Evolutionary conservation across 2,888 invertebrate genomes (phyloP), one percentile per base, ranked within the genome.

Genomic region (Drosophila picticornis): DNA sequence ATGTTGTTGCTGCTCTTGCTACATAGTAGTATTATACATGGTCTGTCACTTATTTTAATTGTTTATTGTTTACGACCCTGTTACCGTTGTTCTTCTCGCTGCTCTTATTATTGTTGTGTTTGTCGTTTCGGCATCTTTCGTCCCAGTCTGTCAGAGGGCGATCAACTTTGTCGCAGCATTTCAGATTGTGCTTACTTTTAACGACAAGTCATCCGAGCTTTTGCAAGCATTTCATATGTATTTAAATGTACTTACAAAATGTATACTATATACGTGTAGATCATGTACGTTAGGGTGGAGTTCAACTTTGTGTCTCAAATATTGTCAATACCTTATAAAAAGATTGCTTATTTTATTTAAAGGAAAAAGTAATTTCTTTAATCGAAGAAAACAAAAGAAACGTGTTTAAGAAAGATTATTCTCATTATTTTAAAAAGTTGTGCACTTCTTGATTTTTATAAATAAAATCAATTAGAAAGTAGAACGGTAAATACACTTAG

Each of bases 141-240:
- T 89, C 89, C 90, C 89, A 91, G 82, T 68, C 79, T 64, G 77
- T 73, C 79, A 72, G 84, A 89, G 91, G 91, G 90, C 90, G 90
- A 84, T 90, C 85, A 90, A 91, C 91, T 90, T 77, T 80, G 82
- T 34, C 25, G 48, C 69, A 48, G 36, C 51, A 72, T 67, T 53
- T 68, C 34, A 56, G 71, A 69, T 73, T 82, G 56, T 67, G 82
- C 77, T 82, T 72, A 77, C 71, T 73, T 77, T 73, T 65, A 59
- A 67, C 68, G 72, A 69, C 60, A 87, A 77, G 71, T 77, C 68
- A 77, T 70, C 69, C 43, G 38, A 68, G 73, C 62, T 69, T 59
- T 76, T 67, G n/a, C 40, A 67, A 65, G 55, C 48, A 51, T 76
- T 56, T 36, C n/a, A 67, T 36, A 53, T 50, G 34, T 58, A 61